Base-by-base conservation (phyloP, 1,140 invertebrate species). In the Procambarus clarkii region DNA sequence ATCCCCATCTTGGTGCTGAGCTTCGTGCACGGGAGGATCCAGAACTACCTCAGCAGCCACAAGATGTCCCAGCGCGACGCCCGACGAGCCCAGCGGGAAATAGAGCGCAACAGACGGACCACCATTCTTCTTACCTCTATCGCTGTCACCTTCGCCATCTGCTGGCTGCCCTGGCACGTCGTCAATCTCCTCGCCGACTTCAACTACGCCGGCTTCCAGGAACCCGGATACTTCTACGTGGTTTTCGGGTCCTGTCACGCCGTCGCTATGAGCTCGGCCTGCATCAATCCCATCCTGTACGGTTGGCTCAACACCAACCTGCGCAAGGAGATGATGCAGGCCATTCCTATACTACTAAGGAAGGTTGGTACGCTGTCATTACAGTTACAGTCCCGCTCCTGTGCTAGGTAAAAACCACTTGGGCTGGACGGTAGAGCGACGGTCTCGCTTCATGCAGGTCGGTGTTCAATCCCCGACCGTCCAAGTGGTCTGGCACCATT, bases 241-340 rank as follows among this genome's bases (percentile, higher is more conserved):
- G 4, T 96, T 96, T 92, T 95, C 95, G 7, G 93, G 95, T 4
- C 96, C 95, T 86, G 95, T 96, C 91, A 96, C 91, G 93, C 95
- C 0, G 93, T 95, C 45, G 95, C 95, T 15, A 95, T 96, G 95
- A 95, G 94, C n/a, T 95, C 95, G 0, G 94, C 95, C 8, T 94
- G 94, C 45, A 95, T 94, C 85, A 96, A 96, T 93, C 95, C 95
- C 4, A 93, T 96, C 44, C 94, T 96, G 71, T 96, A 96, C 93
- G 95, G 95, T 3, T 96, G 95, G 95, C 94, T 96, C 80, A 96
- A 96, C 93, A 95, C 95, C 11, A 95, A 95, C 92, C 94, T 95
- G 74, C 86, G 95, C 45, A 93, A 94, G 64, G 95, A 95, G 92
- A 58, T 93, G 21, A 69, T 74, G 44, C 60, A 77, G 46, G 21